phyloP scores from a whole-genome alignment of 92 coral and sea anemone species.

The Bergia puertoricense region DNA sequence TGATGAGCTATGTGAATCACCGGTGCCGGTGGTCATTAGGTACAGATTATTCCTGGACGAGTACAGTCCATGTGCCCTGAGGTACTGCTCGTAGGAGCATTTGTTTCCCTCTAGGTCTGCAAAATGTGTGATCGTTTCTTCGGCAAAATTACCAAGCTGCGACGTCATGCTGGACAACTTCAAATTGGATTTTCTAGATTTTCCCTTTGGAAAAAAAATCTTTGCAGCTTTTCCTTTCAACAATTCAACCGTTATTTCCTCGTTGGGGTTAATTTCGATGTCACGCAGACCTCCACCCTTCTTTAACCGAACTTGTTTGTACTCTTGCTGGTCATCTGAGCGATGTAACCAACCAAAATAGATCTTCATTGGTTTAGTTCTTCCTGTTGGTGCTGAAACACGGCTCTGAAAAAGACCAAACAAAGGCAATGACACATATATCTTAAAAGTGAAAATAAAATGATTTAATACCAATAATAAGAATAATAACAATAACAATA shows the following conservation, averaged over 20 bases:
- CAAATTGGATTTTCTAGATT: neutral
- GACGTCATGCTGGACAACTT: neutral
- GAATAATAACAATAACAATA: no score
- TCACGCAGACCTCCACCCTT: slow-evolving; percentile 22
- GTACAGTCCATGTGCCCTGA: slow-evolving; percentile 7
- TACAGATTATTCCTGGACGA: slow-evolving; percentile 2
- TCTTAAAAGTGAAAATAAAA: neutral
- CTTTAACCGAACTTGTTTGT: slow-evolving; percentile 9
- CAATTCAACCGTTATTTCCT: slow-evolving; percentile 5
- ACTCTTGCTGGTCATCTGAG: slow-evolving; percentile 6
- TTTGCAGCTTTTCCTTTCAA: slow-evolving; percentile 2
- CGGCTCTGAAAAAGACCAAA: neutral
- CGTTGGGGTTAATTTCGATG: neutral
- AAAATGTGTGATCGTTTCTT: slow-evolving; percentile 3
- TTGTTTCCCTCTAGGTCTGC: slow-evolving; percentile 15
- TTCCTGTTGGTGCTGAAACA: slow-evolving; percentile 6
- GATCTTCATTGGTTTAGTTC: slow-evolving; percentile 1
- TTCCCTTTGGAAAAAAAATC: slow-evolving; percentile 12
- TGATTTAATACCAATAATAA: neutral
- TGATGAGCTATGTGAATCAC: neutral
- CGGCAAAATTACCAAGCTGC: slow-evolving; percentile 18
- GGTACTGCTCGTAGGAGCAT: slow-evolving; percentile 5
- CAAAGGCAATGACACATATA: neutral
- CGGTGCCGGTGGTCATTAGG: slow-evolving; percentile 5
- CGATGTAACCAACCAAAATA: slow-evolving; percentile 12